These are phyloP conservation scores for Tiphia femorata DNA, from an alignment of 2,888 invertebrate genomes.

Conservation along the genomic window DNA sequence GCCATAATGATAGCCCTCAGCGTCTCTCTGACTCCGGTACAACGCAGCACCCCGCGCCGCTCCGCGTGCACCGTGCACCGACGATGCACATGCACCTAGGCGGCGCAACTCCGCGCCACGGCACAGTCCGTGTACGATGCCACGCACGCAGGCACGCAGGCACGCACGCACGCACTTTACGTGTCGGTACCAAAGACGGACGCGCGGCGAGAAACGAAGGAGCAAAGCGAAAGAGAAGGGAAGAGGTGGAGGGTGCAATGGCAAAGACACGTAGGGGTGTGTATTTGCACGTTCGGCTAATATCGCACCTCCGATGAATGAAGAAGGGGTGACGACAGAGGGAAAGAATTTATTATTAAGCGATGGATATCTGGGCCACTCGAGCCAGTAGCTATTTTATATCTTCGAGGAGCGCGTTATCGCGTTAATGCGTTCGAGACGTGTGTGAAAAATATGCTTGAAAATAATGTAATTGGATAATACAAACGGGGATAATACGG, in stretches of 20 bases:
- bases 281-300: too few relatives aligned
- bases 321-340: too few relatives aligned
- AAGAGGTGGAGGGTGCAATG: background rate
- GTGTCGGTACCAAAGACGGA: too few relatives aligned
- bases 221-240: background rate
- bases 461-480: too few relatives aligned
- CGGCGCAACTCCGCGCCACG: background rate
- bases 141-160: slow-evolving; percentile 35
- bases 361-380: too few relatives aligned
- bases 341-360: too few relatives aligned
- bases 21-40: slow-evolving; percentile 57
- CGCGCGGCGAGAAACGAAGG: background rate
- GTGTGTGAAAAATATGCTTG: too few relatives aligned
- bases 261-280: background rate
- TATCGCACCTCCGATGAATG: too few relatives aligned
- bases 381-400: too few relatives aligned
- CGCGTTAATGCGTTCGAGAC: too few relatives aligned
- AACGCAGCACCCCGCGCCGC: slow-evolving; percentile 37
- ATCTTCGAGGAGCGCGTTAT: too few relatives aligned
- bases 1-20: slow-evolving; percentile 67
- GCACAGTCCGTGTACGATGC: slow-evolving; percentile 25
- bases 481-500: too few relatives aligned
- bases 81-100: slow-evolving; percentile 19
- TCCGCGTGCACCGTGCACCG: slow-evolving; percentile 21
- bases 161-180: slow-evolving; percentile 38